These are phyloP conservation scores for Drosophila tripunctata DNA, from an alignment of 2,888 invertebrate species.

Conservation along the genomic window DNA sequence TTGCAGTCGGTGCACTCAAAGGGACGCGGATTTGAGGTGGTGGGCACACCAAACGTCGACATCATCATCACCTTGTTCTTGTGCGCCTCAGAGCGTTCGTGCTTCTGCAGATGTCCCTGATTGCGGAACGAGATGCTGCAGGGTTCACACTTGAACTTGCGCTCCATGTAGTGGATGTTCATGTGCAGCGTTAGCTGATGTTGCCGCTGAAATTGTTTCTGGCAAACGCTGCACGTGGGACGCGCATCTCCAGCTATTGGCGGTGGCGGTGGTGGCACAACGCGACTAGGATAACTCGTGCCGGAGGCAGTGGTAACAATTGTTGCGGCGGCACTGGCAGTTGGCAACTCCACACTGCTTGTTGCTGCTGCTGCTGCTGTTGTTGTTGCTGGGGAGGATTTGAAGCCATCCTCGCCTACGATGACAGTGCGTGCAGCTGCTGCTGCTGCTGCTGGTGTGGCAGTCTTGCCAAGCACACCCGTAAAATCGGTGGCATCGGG, in stretches of 20 bases:
- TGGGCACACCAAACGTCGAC: conserved; percentile 92
- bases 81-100: conserved; percentile 95
- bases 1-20: conserved; percentile 98
- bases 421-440: conserved; percentile 83
- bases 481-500: conserved; percentile 81
- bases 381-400: conserved; percentile 77
- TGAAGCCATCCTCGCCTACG: conserved; percentile 88
- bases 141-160: conserved; percentile 95
- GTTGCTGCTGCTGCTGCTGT: neutral
- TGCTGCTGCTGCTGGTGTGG: neutral
- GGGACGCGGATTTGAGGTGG: conserved; percentile 96
- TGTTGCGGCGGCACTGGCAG: neutral
- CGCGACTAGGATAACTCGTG: conserved; percentile 28
- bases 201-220: conserved; percentile 95
- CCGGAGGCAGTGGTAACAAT: neutral
- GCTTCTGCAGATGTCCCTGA: conserved; percentile 96
- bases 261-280: conserved; percentile 69
- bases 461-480: conserved; percentile 76
- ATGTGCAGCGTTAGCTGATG: conserved; percentile 95
- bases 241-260: conserved; percentile 87
- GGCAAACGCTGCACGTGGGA: conserved; percentile 93
- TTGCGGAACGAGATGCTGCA: conserved; percentile 96
- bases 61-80: conserved; percentile 96
- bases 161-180: conserved; percentile 97
- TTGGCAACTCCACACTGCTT: no score